Evolutionary conservation across 2,113 vertebrate species (phyloP).

Genomic region (Callionymus lyra): DNA sequence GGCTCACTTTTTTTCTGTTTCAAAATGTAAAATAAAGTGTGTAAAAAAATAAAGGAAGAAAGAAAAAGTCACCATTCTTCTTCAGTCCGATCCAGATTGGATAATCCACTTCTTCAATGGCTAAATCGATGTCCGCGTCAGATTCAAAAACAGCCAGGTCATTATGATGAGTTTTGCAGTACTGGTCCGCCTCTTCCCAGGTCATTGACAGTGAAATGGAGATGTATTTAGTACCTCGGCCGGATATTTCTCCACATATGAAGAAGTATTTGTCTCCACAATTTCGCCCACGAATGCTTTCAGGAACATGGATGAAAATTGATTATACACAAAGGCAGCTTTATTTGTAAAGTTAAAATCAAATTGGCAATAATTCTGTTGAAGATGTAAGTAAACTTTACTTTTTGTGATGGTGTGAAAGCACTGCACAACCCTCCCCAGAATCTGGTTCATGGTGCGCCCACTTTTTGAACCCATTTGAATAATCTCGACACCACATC

Average conservation of each 20-base stretch:
- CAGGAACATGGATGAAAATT: neutral
- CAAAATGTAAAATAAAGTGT: no score
- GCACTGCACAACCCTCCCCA: no score
- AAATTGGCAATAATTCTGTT: no score
- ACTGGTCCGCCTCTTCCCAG: neutral
- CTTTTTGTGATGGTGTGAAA: no score
- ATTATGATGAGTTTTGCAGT: accelerated
- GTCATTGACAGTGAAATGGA: constrained; percentile 1
- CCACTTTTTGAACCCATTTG: no score
- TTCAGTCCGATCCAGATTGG: constrained; percentile 27
- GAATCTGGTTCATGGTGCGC: no score
- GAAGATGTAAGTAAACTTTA: no score
- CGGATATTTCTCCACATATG: accelerated
- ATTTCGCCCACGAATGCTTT: accelerated
- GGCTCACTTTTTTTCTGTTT: no score
- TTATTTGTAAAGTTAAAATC: no score
- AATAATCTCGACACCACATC: no score
- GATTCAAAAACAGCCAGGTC: neutral
- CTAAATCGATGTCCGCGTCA: accelerated
- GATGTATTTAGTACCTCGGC: accelerated
- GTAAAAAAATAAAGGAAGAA: no score
- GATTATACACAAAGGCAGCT: no score
- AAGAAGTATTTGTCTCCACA: neutral
- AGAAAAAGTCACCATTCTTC: constrained; percentile 18
- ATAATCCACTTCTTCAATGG: accelerated